Evolutionary conservation across 2,888 invertebrate species (phyloP), one percentile per base, ranked within the genome.

Genomic region (Meteorus cinctellus): DNA sequence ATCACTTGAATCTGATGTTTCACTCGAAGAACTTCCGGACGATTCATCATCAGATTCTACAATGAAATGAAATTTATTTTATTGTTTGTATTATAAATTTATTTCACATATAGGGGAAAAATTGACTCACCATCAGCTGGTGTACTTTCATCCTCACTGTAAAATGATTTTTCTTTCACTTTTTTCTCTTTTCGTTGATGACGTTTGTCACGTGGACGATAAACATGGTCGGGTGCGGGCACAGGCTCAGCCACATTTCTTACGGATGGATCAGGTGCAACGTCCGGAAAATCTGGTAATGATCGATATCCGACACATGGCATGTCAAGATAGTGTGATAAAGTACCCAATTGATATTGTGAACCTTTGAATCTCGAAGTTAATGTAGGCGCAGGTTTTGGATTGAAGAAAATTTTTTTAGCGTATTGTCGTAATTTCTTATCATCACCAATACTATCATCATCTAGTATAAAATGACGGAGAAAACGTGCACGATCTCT

Each of bases 401-500:
- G 93, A 0, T 96, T 94, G 73, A 98, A 91, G 88, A 99, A 97
- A 81, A 99, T 96, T 82, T 94, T 93, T 77, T 94, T 94, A 0
- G 96, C 96, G 85, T 94, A 92, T 76, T 93, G 92, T 0, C 93
- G 90, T 31, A 97, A 90, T 34, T 84, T 84, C 59, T 84, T 86
- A 78, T 82, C 84, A 59, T 92, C 90, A 16, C 90, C 90, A 12
- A 91, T 91, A 79, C 91, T 90, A 66, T 89, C 83, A 83, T 90
- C 81, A 86, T 94, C 92, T 82, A 96, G 93, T 36, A 97, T 92
- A 82, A 97, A 94, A 79, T 95, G 95, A 16, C 95, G 93, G 72
- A 99, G 91, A 87, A 99, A 94, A 31, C 99, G 92, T 4, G 98
- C 97, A 12, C 98, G 92, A 91, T 99, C 99, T 31, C 99, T 92